Percentiles rank a stretch among this genome's conserved stretches.
These are phyloP conservation scores for Tridacna gigas DNA, from an alignment of 2,888 invertebrate species.

Conservation along the genomic window DNA sequence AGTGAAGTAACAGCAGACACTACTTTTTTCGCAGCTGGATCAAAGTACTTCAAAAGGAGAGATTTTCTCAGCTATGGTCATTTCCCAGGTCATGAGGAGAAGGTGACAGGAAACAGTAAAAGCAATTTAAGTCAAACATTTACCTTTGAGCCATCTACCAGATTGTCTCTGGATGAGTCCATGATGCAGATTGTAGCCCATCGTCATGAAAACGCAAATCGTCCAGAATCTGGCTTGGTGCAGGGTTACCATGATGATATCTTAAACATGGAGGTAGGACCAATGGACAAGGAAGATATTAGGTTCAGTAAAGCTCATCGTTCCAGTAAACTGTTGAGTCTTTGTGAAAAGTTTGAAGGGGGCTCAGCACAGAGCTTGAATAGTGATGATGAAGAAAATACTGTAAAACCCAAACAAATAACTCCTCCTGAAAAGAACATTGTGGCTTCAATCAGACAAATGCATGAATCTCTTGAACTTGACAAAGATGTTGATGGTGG, in stretches of 20 bases:
- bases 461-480: constrained; percentile 56
- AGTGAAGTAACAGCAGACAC: constrained; percentile 62
- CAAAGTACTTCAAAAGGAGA: constrained; percentile 60
- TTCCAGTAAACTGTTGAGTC: constrained; percentile 75
- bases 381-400: constrained; percentile 54
- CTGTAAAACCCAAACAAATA: constrained; percentile 43
- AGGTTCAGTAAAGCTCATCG: constrained; percentile 73
- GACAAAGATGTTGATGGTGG: constrained; percentile 33
- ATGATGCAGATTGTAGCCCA: constrained; percentile 74
- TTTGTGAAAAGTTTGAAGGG: constrained; percentile 78
- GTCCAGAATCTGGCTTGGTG: constrained; percentile 36
- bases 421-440: constrained; percentile 64
- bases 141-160: constrained; percentile 64
- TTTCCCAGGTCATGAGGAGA: constrained; percentile 29
- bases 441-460: constrained; percentile 62
- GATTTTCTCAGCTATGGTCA: constrained; percentile 64
- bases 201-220: constrained; percentile 67
- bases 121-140: constrained; percentile 18
- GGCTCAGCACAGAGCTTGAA: constrained; percentile 64
- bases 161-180: constrained; percentile 78
- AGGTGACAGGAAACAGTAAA: constrained; percentile 3
- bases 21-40: constrained; percentile 58
- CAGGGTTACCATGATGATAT: constrained; percentile 72
- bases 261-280: constrained; percentile 58
- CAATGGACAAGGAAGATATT: constrained; percentile 67